Evolutionary conservation across 2,888 invertebrate genomes (phyloP), one percentile per base, ranked within the genome.

Genomic region (Pyralis farinalis): DNA sequence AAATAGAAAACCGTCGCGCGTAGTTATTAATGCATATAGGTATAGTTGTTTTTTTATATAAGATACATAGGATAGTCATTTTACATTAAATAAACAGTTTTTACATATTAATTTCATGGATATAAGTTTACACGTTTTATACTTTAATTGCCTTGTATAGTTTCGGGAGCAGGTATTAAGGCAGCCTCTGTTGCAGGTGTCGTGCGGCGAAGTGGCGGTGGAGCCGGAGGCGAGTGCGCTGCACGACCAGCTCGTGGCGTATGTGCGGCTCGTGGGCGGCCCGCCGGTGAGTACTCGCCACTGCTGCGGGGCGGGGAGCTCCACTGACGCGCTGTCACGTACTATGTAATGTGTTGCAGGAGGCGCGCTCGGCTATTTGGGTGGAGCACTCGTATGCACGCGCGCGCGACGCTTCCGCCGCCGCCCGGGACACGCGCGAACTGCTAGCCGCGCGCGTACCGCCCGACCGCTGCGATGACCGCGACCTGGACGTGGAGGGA

Each of bases 231-330:
- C 52, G 7, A 47, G 38, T 16, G 53, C 63, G 3, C 55, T 74
- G 50, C 84, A 82, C 49, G 80, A 80, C 46, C 71, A 68, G n/a
- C 74, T 83, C 20, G 81, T 81, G 29, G 73, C 73, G 6, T 77
- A 74, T 50, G 80, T 78, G 42, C 73, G 71, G 39, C 63, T 71
- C 10, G 59, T 75, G 25, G 59, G 55, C 35, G 47, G 55, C 9
- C 7, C 30, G 50, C 55, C 10, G 43, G 44, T n/a, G n/a, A n/a
- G n/a, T n/a, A n/a, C n/a, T n/a, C 35, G 52, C 55, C 44, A 49
- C 61, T 39, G 50, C 51, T 37, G 44, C 55, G 36, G 52, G 57
- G 46, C 41, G 53, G 44, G 40, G 50, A 49, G 38, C 34, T 36
- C 35, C 40, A 28, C 28, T n/a, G 52, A 34, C 51, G 53, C 54